These are phyloP conservation scores for Seriola dumerili DNA, from an alignment of 2,113 vertebrate genomes.

Conservation along the genomic window DNA sequence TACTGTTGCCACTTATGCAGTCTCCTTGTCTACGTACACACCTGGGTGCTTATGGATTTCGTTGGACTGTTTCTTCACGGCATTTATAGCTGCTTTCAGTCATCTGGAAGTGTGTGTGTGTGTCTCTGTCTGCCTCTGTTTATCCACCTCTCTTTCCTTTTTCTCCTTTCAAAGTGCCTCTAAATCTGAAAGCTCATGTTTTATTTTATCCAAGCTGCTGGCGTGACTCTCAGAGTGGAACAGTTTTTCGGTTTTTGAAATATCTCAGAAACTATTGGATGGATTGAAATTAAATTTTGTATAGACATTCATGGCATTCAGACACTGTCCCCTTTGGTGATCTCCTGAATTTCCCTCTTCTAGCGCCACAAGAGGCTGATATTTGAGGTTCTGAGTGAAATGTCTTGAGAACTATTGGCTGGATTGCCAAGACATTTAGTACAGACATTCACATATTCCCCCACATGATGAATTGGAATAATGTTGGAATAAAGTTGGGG, in stretches of 20 bases:
- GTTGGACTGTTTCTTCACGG: slow-evolving; percentile 11
- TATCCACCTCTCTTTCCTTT: slow-evolving; percentile 28
- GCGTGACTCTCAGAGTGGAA: not conserved
- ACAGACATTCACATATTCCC: not conserved
- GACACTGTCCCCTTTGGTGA: too few relatives aligned
- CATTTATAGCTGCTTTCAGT: slow-evolving; percentile 57
- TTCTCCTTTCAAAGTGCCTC: slow-evolving; percentile 2
- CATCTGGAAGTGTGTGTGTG: slow-evolving; percentile 21
- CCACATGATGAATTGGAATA: not conserved
- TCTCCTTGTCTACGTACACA: slow-evolving; percentile 41
- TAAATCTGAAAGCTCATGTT: not conserved
- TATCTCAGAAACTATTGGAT: not conserved
- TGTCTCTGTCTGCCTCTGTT: slow-evolving; percentile 6
- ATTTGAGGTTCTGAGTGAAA: not conserved
- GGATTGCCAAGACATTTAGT: not conserved
- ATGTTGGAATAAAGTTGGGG: not conserved
- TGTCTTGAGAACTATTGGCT: not conserved
- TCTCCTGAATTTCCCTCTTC: not conserved
- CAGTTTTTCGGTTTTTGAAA: not conserved
- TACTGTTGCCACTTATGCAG: slow-evolving; percentile 36
- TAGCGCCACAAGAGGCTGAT: not conserved
- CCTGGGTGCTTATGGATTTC: slow-evolving; percentile 51
- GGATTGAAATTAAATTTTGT: not conserved
- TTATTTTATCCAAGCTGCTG: not conserved
- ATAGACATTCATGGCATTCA: not conserved